Evolutionary conservation across 1,140 invertebrate species (phyloP), one percentile per base, ranked within the genome.

Genomic region (Tetraneura akinire): DNA sequence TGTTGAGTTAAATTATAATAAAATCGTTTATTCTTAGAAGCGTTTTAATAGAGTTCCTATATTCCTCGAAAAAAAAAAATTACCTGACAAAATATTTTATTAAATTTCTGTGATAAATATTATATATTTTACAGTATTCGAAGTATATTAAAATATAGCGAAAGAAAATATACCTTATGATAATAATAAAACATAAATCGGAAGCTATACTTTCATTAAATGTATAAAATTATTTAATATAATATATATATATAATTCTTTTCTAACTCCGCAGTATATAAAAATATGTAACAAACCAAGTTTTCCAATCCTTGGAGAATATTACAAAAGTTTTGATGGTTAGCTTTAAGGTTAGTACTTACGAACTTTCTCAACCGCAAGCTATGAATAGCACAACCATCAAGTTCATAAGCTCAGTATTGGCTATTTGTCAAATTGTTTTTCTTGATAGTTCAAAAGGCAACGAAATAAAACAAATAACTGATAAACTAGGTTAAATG

Each of bases 301-400:
- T 71, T 71, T 70, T 71, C 45, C 49, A 71, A 71, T 71, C 23
- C 26, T 71, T 51, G 26, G 68, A 71, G 68, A 51, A 71, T 71
- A 71, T 71, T 71, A 71, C 45, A 42, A 71, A 71, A 71, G 45
- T 71, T 71, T 71, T 71, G 45, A 71, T 71, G 68, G 68, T 71
- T 71, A 29, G 68, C 26, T 51, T 29, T 71, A 51, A 49, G 68
- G 68, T 71, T 51, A 68, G 66, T 68, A 47, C 66, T 68, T 68
- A 51, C 68, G 29, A 71, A 71, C 68, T 71, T 71, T 71, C 23
- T 49, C 45, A n/a, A 71, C 45, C 68, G 4, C 47, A n/a, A 71
- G 68, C 68, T 71, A 68, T 68, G 37, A 68, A 68, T 68, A 51
- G 26, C 68, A 32, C 14, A 71, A 32, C 68, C 23, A 29, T 49